phyloP scores from a whole-genome alignment of 2,113 vertebrate species.

The Prunella himalayana region DNA sequence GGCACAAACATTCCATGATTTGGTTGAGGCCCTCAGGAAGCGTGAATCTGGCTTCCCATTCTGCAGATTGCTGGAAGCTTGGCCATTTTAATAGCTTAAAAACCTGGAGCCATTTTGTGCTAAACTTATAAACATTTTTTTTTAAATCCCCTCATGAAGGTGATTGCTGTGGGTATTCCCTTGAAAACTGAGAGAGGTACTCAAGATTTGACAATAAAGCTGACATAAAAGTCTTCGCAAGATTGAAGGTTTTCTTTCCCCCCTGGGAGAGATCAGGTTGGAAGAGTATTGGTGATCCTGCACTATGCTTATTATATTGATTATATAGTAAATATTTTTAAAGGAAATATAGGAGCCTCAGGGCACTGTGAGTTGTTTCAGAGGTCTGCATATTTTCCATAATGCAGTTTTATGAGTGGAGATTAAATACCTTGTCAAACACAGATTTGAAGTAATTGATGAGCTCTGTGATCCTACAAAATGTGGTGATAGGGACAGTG shows the following conservation, averaged over 20 bases:
- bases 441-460: background rate
- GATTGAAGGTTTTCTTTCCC: background rate
- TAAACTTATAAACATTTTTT: background rate
- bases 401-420: background rate
- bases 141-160: background rate
- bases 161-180: background rate
- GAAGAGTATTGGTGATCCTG: background rate
- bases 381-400: background rate
- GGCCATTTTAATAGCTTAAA: background rate
- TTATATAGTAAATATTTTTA: constrained; percentile 38
- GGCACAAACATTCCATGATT: background rate
- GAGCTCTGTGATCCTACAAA: background rate
- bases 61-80: background rate
- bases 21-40: background rate
- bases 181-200: background rate
- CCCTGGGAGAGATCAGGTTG: background rate
- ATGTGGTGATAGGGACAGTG: background rate
- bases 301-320: constrained; percentile 59
- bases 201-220: background rate
- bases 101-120: background rate
- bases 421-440: background rate
- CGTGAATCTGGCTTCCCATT: background rate
- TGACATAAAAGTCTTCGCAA: background rate
- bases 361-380: background rate
- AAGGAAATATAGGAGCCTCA: background rate